These are phyloP conservation scores for Barypeithes pellucidus DNA, from an alignment of 2,888 invertebrate species.

Conservation along the genomic window DNA sequence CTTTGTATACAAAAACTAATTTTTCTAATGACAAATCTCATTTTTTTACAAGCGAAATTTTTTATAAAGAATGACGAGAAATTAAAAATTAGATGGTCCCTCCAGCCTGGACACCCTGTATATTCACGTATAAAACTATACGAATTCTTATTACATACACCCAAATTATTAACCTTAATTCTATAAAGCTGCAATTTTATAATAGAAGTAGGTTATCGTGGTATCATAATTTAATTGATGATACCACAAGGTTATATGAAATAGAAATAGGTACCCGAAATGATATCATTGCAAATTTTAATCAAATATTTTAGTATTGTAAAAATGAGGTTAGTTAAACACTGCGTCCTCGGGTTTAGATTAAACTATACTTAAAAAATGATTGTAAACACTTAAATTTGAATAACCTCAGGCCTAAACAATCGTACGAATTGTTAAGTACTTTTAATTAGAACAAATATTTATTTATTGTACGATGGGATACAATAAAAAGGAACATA, in stretches of 20 bases:
- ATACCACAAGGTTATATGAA: neutral
- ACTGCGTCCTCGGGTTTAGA: slow-evolving; percentile 2
- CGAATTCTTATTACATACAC: neutral
- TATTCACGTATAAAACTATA: too few species aligned
- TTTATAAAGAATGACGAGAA: too few species aligned
- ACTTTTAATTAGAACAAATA: neutral
- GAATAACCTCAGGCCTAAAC: too few species aligned
- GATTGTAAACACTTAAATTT: slow-evolving; percentile 6
- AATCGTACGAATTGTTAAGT: neutral
- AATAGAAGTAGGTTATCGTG: slow-evolving; percentile 1
- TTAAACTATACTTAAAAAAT: neutral
- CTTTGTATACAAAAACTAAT: too few species aligned
- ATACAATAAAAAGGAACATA: too few species aligned
- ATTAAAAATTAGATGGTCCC: too few species aligned
- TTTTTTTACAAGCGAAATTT: too few species aligned
- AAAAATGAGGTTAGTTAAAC: slow-evolving; percentile 18
- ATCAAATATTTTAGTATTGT: slow-evolving; percentile 7
- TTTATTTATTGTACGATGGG: too few species aligned
- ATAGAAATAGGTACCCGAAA: neutral
- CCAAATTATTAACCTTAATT: neutral
- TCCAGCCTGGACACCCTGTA: too few species aligned
- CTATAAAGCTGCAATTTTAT: neutral
- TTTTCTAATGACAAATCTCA: too few species aligned
- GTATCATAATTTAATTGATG: neutral
- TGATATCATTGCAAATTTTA: slow-evolving; percentile 17